Base-by-base conservation (phyloP, 2,888 invertebrate genomes). In the Orthonevra nobilis region DNA sequence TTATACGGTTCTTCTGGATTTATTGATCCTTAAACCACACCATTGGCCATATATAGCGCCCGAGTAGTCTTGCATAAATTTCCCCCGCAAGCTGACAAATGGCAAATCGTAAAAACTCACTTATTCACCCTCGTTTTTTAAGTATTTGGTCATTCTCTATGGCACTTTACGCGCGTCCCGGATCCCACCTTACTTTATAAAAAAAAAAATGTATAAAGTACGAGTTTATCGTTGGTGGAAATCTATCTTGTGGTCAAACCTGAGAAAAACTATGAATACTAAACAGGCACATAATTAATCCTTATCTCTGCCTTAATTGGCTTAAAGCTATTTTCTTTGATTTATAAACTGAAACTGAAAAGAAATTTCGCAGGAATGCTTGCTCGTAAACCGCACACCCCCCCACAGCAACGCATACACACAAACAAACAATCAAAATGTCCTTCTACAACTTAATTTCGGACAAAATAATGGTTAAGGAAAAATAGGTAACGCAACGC, bases 251-350 rank as follows among this genome's bases (percentile, higher is more conserved):
- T 38, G 63, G 48, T 48, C 38, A 61, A 19, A 42, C 46, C 12
- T 38, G 17, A 28, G 32, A 72, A 72, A 72, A 79, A 66, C 79
- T 79, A 79, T 79, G 79, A 79, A 79, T 79, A 79, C 66, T 79
- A 73, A 79, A 48, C 73, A 79, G 79, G 73, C 28, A 73, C 73
- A 79, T 79, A 85, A 83, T 82, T 81, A 84, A 82, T 83, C 83
- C 83, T 85, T 85, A 85, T 85, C 85, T 81, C 82, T 75, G 83
- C 66, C 75, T 82, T 83, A 86, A 83, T 82, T 82, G 82, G 81
- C 81, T 82, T 82, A 83, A 84, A 81, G 79, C 66, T 56, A 79
- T 79, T 79, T 79, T 79, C 68, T 72, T 79, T 79, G 79, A 79
- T 79, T 79, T 79, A 79, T 73, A 73, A 79, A 79, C 79, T 79